Evolutionary conservation across 2,888 invertebrate genomes (phyloP), one percentile per base, ranked within the genome.

Genomic region (Micropterix aruncella): DNA sequence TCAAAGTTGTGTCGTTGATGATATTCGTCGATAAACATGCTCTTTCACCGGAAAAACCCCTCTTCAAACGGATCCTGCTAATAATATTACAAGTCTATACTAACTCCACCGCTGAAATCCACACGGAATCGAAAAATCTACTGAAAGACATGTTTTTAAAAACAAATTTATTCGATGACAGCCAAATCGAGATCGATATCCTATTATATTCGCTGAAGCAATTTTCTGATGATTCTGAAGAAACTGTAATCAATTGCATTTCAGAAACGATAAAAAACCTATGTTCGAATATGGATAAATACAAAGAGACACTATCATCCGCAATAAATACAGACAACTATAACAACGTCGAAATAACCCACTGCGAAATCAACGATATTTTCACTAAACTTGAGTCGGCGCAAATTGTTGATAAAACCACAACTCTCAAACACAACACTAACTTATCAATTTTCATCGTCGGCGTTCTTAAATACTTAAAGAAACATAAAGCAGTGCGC

Each of bases 101-200:
- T 45, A 61, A 56, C 18, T 61, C 65, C 1, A 56, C 56, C 19
- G 62, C 60, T 37, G 52, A 57, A 17, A 64, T 63, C n/a, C 68
- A 68, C 57, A 52, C 62, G 1, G 75, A 75, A 57, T 70, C 75
- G 2, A 75, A 74, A 45, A 60, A 62, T 41, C 68, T 78, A 2
- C 58, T 83, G 18, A 61, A 61, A 40, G 65, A 62, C 41, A 70
- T 86, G 46, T 72, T 87, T 18, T 69, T 65, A 52, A 77, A 73
- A 46, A 78, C 79, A 0, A 69, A 71, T 3, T 66, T 83, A 50
- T 86, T 86, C 56, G 77, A 80, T 55, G 73, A 70, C 16, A 75
- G 74, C 49, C 65, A 67, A 48, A 64, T 72, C 45, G 84, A 87
- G 62, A 74, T 83, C 38, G 74, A 80, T 56, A 64, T 84, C 46